phyloP scores from a whole-genome alignment of 1,140 invertebrate genomes.

The Colletes gigas region DNA sequence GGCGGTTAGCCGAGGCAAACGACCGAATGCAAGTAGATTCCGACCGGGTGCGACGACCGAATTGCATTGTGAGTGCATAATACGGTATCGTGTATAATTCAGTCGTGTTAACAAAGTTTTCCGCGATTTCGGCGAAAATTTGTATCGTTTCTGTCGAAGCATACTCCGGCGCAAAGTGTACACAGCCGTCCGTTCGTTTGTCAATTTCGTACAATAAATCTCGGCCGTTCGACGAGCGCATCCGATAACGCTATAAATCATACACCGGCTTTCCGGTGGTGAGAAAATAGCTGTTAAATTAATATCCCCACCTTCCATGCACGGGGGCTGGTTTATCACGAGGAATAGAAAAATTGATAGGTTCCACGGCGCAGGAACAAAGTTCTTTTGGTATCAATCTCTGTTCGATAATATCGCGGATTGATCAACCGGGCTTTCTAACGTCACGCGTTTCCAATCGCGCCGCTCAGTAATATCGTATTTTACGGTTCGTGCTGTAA shows the following conservation, averaged over 20 bases:
- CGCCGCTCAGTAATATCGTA: conserved; percentile 17
- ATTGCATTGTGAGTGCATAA: conserved; percentile 40
- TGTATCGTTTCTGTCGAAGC: neutral
- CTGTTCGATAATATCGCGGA: conserved; percentile 25
- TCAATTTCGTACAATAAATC: conserved; percentile 37
- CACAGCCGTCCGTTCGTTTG: conserved; percentile 29
- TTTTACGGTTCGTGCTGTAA: conserved; percentile 24
- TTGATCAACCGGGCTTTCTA: conserved; percentile 21
- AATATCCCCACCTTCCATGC: conserved; percentile 22
- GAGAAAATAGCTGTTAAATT: conserved; percentile 29
- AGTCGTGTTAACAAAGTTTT: conserved; percentile 47
- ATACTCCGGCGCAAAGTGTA: neutral
- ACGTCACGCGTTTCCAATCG: neutral
- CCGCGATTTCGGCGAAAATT: conserved; percentile 27
- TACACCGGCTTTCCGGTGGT: neutral
- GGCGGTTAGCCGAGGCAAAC: conserved; percentile 68
- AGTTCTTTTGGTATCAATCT: conserved; percentile 37
- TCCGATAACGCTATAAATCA: conserved; percentile 40
- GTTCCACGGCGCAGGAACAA: neutral
- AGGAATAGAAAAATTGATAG: conserved; percentile 36
- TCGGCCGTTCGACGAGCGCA: neutral
- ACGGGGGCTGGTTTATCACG: conserved; percentile 2
- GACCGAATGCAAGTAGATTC: conserved; percentile 46
- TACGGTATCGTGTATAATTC: conserved; percentile 40
- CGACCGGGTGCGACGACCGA: conserved; percentile 29